These are phyloP conservation scores for Martes martes DNA, from an alignment of 2,113 vertebrate genomes.

Conservation along the genomic window DNA sequence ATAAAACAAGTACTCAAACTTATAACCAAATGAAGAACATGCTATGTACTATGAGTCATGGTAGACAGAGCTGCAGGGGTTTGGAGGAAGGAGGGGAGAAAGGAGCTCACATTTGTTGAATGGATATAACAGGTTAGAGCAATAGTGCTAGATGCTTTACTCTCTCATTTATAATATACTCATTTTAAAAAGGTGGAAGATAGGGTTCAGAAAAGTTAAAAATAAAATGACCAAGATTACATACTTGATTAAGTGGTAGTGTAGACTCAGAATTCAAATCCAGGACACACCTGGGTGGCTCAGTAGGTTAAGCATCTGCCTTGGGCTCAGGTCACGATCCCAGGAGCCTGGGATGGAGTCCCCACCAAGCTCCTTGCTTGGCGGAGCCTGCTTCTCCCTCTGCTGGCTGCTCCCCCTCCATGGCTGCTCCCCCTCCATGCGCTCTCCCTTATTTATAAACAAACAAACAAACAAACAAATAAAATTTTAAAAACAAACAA, in stretches of 20 bases:
- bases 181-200: neutral
- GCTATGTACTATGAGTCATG: neutral
- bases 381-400: neutral
- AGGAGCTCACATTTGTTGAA: neutral
- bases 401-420: neutral
- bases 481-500: no score
- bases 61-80: neutral
- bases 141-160: neutral
- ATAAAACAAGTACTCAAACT: conserved; percentile 47
- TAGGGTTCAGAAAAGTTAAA: neutral
- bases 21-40: conserved; percentile 16
- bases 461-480: no score
- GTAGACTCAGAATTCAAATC: neutral
- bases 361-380: neutral
- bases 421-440: no score
- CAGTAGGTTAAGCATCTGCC: neutral
- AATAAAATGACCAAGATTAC: neutral
- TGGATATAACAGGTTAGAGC: neutral
- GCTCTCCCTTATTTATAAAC: no score
- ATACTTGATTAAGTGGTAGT: neutral
- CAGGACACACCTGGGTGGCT: neutral
- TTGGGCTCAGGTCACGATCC: neutral
- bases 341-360: neutral
- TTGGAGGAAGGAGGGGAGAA: neutral
- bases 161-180: neutral